Conservation (phyloP, 1,140 invertebrate species). For the Plectus sambesii region DNA sequence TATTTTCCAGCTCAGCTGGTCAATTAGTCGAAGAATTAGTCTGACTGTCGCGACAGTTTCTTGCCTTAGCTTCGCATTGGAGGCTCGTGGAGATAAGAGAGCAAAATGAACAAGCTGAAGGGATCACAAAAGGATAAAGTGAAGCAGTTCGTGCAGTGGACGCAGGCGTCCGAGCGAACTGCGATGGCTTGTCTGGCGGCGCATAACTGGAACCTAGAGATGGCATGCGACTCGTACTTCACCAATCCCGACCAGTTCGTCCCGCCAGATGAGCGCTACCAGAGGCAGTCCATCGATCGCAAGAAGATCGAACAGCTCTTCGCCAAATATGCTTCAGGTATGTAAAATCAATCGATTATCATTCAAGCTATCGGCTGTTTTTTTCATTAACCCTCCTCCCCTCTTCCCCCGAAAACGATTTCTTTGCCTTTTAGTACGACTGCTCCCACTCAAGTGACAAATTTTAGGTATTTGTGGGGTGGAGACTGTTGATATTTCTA, state of each 20-base stretch:
- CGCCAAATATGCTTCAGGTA: not conserved
- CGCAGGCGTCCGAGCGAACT: not conserved
- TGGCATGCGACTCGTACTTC: not conserved
- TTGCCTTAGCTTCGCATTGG: too few relatives aligned
- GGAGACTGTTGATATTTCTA: too few relatives aligned
- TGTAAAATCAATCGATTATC: too few relatives aligned
- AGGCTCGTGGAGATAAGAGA: not conserved
- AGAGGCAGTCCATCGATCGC: not conserved
- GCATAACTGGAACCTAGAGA: not conserved
- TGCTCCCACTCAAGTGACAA: too few relatives aligned
- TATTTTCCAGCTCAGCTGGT: too few relatives aligned
- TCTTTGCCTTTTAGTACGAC: too few relatives aligned
- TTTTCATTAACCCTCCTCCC: not conserved
- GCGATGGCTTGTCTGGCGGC: not conserved
- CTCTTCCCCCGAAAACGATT: not conserved
- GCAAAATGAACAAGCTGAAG: not conserved
- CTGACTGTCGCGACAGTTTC: too few relatives aligned
- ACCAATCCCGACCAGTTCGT: not conserved
- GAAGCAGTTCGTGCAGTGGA: not conserved
- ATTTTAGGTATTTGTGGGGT: too few relatives aligned
- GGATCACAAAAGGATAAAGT: not conserved
- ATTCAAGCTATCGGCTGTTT: not conserved
- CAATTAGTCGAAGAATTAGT: too few relatives aligned
- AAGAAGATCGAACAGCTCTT: not conserved
- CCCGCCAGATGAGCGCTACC: not conserved